Evolutionary conservation across 2,888 invertebrate species (phyloP).

Genomic region (Orgyia antiqua): DNA sequence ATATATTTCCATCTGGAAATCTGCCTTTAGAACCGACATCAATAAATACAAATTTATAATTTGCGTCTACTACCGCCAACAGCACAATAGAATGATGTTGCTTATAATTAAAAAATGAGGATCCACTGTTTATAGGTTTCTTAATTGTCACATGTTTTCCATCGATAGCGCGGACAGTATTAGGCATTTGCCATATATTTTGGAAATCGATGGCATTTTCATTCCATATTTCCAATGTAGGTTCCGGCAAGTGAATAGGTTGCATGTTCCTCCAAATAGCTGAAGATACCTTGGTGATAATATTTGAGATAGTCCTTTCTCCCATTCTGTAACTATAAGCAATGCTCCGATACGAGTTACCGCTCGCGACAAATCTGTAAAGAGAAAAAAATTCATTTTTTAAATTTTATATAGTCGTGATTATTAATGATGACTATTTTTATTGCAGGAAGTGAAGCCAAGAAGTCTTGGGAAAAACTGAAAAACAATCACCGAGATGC

Average conservation of each 20-base stretch:
- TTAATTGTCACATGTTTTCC: slow-evolving; percentile 16
- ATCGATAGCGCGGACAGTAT: slow-evolving; percentile 13
- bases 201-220: slow-evolving; percentile 3
- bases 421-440: slow-evolving; percentile 5
- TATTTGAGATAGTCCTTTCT: slow-evolving; percentile 5
- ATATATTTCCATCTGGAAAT: slow-evolving; percentile 20
- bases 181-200: slow-evolving; percentile 13
- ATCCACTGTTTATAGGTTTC: slow-evolving; percentile 11
- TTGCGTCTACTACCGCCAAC: slow-evolving; percentile 13
- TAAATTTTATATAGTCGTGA: slow-evolving; percentile 1
- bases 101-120: slow-evolving; percentile 17
- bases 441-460: slow-evolving; percentile 8
- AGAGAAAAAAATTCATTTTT: slow-evolving; percentile 2
- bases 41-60: slow-evolving; percentile 16
- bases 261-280: slow-evolving; percentile 4
- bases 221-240: slow-evolving; percentile 5
- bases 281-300: slow-evolving; percentile 4
- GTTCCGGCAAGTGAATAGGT: slow-evolving; percentile 4
- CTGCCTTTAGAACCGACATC: slow-evolving; percentile 20
- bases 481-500: slow-evolving; percentile 7
- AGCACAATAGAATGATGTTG: slow-evolving; percentile 12
- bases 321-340: slow-evolving; percentile 4
- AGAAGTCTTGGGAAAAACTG: slow-evolving; percentile 5
- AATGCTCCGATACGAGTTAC: slow-evolving; percentile 3
- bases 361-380: slow-evolving; percentile 4